phyloP scores from a whole-genome alignment of 1,140 invertebrate genomes.

The Orchesella cincta region DNA sequence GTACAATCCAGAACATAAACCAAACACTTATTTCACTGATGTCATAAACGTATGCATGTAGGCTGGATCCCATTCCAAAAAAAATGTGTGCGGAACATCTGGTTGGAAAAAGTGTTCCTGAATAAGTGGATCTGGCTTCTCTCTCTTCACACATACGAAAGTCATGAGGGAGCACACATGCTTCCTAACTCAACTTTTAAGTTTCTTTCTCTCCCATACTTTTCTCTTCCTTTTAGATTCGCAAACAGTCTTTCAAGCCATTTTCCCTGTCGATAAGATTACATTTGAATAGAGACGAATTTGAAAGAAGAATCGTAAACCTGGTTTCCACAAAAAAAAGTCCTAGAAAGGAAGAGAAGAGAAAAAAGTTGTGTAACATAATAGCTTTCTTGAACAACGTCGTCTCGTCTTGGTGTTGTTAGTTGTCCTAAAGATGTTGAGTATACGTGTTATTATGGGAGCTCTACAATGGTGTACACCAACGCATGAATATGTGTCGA shows the following conservation, averaged over 20 bases:
- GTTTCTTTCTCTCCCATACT: neutral
- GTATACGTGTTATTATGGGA: neutral
- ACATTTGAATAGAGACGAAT: conserved; percentile 21
- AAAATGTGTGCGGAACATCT: neutral
- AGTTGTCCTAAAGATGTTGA: neutral
- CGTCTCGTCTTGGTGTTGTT: neutral
- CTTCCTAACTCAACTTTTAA: neutral
- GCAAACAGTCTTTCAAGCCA: conserved; percentile 6
- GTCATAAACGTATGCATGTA: conserved; percentile 2
- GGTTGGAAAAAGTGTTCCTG: neutral
- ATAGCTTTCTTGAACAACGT: neutral
- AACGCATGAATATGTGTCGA: neutral
- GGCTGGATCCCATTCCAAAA: too few species aligned
- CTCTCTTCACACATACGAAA: neutral
- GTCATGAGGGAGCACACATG: neutral
- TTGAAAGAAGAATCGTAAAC: conserved; percentile 15
- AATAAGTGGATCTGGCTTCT: neutral
- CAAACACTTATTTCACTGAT: neutral
- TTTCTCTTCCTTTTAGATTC: neutral
- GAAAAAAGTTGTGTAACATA: neutral
- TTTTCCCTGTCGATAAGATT: conserved; percentile 17
- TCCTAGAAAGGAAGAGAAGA: neutral
- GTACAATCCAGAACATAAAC: neutral
- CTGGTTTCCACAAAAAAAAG: neutral
- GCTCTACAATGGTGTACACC: neutral